Evolutionary conservation across 2,113 vertebrate species (phyloP).

Genomic region (Osmerus eperlanus): DNA sequence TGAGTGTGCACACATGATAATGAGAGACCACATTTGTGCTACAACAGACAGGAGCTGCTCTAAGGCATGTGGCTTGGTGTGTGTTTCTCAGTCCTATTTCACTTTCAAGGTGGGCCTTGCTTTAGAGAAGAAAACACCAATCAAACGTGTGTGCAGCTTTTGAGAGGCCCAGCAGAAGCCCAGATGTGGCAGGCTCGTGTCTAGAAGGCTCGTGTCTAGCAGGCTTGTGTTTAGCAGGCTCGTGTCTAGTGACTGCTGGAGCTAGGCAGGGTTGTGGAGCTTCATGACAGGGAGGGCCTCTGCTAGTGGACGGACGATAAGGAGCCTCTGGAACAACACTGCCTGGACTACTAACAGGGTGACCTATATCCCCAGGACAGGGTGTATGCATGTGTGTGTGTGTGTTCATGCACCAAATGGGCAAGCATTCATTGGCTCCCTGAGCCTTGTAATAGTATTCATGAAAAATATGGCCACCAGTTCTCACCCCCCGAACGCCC

Average conservation of each 20-base stretch:
- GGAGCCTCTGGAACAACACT: background rate
- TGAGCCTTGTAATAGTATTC: constrained; percentile 68
- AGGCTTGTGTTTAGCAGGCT: background rate
- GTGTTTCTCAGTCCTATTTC: constrained; percentile 8
- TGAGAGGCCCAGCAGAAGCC: no score
- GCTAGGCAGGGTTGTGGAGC: background rate
- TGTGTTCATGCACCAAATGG: constrained; percentile 44
- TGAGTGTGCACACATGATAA: constrained; percentile 29
- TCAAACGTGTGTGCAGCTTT: constrained; percentile 8
- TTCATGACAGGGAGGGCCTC: background rate
- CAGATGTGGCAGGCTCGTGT: no score
- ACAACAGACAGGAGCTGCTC: constrained; percentile 38
- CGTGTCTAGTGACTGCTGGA: background rate
- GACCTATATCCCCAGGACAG: constrained; percentile 63
- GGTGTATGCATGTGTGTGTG: constrained; percentile 23
- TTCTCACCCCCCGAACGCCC: constrained; percentile 21
- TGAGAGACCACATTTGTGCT: constrained; percentile 44
- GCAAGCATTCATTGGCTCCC: constrained; percentile 55
- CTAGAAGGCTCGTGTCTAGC: no score
- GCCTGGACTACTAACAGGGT: constrained; percentile 43
- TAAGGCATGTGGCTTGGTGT: constrained; percentile 42
- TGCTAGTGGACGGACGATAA: constrained; percentile 8
- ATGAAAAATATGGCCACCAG: constrained; percentile 49
- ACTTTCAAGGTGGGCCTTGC: no score
- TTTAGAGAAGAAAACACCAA: no score